Base-by-base conservation (phyloP, 2,113 vertebrate genomes). In the Dendrocopos noguchii region DNA sequence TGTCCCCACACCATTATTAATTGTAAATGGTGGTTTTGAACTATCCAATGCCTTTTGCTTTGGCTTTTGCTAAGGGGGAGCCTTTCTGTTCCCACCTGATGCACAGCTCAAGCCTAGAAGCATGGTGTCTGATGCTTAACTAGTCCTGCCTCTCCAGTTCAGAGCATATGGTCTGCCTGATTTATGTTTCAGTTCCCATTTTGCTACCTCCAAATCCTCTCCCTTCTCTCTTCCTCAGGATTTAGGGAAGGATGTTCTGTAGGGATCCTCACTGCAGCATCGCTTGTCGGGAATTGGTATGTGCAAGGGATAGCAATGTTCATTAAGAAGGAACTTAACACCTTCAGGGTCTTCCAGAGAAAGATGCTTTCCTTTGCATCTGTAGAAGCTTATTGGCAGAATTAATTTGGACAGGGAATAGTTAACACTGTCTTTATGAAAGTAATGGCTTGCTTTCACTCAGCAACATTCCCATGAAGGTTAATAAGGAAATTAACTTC, bases 41-140 rank as follows among this genome's bases (percentile, higher is more conserved):
- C 29, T 16, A 52, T 3, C 21, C 61, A 56, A 28, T 13, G 4
- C 17, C 27, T 82, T 76, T 71, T 1, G 0, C 25, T 55, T 84
- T 52, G 39, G 33, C 11, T 87, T 76, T 87, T 75, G 67, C 1
- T 60, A 34, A 74, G 29, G 56, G 67, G 63, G 67, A 72, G 33
- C 44, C 18, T 84, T 19, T 70, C n/a, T 18, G 16, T 55, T 92
- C 59, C 91, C 92, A 96, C 90, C 95, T 95, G 95, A 94, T 96
- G 87, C 93, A 73, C 73, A 76, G 33, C 73, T 90, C 47, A 27
- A 63, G n/a, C 12, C 50, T 75, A 39, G 31, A 57, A 88, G 67
- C 1, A 0, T 17, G n/a, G 42, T 89, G 64, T 56, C 60, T 87
- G 61, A 57, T 75, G 72, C 79, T 75, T 80, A 53, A 83, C 87